Evolutionary conservation across 37 sponge, comb jelly and placozoan species (phyloP), one percentile per base, ranked within the genome.

Genomic region (Petrosia ficiformis): DNA sequence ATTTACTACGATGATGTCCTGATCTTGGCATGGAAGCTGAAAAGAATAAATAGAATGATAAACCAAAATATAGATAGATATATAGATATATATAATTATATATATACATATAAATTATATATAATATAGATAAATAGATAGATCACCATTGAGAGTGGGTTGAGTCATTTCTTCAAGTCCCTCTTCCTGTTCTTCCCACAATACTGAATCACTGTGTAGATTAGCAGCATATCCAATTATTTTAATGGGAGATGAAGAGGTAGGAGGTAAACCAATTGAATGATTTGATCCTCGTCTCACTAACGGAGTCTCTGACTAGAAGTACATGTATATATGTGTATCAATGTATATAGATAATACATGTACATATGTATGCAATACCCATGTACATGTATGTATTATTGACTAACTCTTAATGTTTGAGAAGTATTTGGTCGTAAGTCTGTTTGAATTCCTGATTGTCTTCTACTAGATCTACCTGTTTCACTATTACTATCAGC

Each of bases 181-280:
- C 26, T 61, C 63, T 5, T 61, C 63, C 28, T 61, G 63, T 61
- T 11, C 63, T 61, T 61, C 63, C 63, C 14, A 61, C n/a, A 61
- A 29, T n/a, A 22, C 26, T 61, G 26, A 26, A 22, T 61, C 63
- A 61, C n/a, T 61, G n/a, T 61, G 63, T 26, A 61, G 63, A 61
- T 29, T 61, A 29, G 63, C 63, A n/a, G 63, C 63, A 61, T 61
- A 29, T 26, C 63, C 63, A 6, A 61, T 61, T 11, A 61, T 29
- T 29, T 61, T n/a, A n/a, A n/a, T n/a, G n/a, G n/a, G n/a, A n/a
- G n/a, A n/a, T 48, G 54, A 16, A 19, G 16, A 16, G 10, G 54
- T 48, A 19, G 54, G 16, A 19, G 10, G 54, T 19, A 48, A 10
- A 48, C 54, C 54, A 48, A 19, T 10, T n/a, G n/a, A n/a, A n/a